These are phyloP conservation scores for Tenthredo amoena DNA, from an alignment of 2,888 invertebrate genomes.

Conservation along the genomic window DNA sequence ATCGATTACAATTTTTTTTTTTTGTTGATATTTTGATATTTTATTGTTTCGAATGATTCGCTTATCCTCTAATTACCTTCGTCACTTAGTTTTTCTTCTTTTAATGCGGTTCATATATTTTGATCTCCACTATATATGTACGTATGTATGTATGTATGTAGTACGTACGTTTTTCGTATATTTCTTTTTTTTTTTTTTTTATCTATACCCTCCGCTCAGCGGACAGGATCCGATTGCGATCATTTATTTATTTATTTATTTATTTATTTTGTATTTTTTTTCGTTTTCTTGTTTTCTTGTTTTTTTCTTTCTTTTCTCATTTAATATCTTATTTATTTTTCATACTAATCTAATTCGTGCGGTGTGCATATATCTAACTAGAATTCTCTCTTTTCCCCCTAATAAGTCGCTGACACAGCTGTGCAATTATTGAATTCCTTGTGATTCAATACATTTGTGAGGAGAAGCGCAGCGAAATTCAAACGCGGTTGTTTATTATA, in stretches of 20 bases:
- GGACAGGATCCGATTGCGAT: constrained; percentile 9
- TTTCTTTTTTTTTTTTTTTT: constrained; percentile 35
- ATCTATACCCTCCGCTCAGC: constrained; percentile 29
- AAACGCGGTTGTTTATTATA: constrained; percentile 55
- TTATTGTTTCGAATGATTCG: constrained; percentile 1
- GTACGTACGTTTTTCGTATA: constrained; percentile 14
- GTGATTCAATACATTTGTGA: constrained; percentile 46
- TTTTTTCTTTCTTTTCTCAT: not conserved
- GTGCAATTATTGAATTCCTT: constrained; percentile 27
- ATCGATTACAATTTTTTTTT: not conserved
- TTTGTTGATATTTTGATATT: constrained; percentile 27
- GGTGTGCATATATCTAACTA: constrained; percentile 32
- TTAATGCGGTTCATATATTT: not conserved
- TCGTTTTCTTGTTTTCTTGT: not conserved
- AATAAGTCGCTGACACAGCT: not conserved
- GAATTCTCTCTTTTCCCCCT: constrained; percentile 46
- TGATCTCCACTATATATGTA: not conserved
- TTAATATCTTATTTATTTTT: constrained; percentile 9
- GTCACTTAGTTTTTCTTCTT: not conserved
- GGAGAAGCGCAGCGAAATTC: constrained; percentile 59
- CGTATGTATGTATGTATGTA: not conserved
- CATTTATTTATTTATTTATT: constrained; percentile 4
- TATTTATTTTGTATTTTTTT: not conserved
- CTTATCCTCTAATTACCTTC: not conserved
- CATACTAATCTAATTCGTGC: constrained; percentile 41